These are phyloP conservation scores for Chiloscyllium plagiosum DNA, from an alignment of 2,113 vertebrate genomes.

Conservation along the genomic window DNA sequence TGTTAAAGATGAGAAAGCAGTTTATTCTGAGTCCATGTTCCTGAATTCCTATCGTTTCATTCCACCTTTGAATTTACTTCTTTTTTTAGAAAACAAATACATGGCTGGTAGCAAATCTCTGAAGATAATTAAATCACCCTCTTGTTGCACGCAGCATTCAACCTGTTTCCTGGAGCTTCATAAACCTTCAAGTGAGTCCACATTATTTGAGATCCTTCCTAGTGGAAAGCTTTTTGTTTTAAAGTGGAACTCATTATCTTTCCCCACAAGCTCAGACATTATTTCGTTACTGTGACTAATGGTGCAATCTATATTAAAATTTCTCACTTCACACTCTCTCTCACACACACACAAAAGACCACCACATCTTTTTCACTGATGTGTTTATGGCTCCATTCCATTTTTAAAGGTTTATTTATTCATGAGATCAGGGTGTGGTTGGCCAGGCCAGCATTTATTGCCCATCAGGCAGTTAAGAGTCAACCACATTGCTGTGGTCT, in stretches of 20 bases:
- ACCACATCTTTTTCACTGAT: neutral
- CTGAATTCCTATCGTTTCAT: neutral
- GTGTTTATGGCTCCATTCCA: neutral
- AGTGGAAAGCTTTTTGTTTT: neutral
- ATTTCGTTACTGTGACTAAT: neutral
- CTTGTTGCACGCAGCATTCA: neutral
- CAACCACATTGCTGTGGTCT: too few species aligned
- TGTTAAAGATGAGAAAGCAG: neutral
- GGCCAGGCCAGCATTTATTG: too few species aligned
- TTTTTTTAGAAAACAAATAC: neutral
- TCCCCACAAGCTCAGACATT: neutral
- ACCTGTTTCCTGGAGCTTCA: neutral
- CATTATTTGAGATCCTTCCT: slow-evolving; percentile 1
- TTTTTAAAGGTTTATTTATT: too few species aligned
- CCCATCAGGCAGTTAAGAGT: too few species aligned
- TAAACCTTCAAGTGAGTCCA: neutral
- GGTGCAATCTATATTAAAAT: neutral
- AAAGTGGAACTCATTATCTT: neutral
- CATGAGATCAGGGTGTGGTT: too few species aligned
- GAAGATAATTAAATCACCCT: neutral
- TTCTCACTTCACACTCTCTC: neutral
- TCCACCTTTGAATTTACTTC: neutral
- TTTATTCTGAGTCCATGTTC: neutral
- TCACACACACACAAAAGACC: neutral
- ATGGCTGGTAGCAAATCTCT: neutral